A percentile compares a stretch with the other conserved stretches of the same genome.
Conservation (phyloP, 2,888 invertebrate genomes). For the Opisthograptis luteolata region DNA sequence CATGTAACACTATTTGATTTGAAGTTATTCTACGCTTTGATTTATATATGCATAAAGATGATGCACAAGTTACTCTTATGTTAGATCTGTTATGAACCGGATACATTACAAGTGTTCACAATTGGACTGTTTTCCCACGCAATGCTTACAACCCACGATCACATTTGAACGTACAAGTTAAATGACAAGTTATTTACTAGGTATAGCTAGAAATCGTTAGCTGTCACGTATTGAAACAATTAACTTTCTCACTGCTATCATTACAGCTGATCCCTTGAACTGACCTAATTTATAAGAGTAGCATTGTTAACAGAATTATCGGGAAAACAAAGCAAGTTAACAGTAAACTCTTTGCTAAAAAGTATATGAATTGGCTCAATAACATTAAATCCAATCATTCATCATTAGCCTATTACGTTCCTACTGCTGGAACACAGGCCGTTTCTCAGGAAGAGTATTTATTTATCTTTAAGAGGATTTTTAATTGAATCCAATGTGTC, state of each 20-base stretch:
- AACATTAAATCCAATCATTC: too few species aligned
- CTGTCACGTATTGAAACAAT: slow-evolving; percentile 33
- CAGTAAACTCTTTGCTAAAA: too few species aligned
- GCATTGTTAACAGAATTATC: too few species aligned
- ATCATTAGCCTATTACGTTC: too few species aligned
- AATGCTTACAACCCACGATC: slow-evolving; percentile 60
- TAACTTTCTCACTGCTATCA: slow-evolving; percentile 10
- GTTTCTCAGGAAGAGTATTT: too few species aligned
- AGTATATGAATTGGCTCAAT: too few species aligned
- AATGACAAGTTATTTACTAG: slow-evolving; percentile 50
- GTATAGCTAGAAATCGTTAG: slow-evolving; percentile 42
- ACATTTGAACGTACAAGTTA: slow-evolving; percentile 55
- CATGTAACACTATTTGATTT: too few species aligned
- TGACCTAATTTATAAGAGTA: not conserved
- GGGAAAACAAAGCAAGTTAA: too few species aligned
- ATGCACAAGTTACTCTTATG: not conserved
- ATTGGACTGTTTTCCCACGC: slow-evolving; percentile 74
- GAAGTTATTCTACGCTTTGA: too few species aligned
- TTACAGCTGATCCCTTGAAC: slow-evolving; percentile 8
- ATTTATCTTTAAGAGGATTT: too few species aligned
- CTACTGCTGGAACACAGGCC: too few species aligned
- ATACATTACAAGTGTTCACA: slow-evolving; percentile 45
- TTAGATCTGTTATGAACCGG: slow-evolving; percentile 21
- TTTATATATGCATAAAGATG: not conserved
- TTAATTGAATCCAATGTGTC: too few species aligned